Base-by-base conservation (phyloP, 2,113 vertebrate species). In the Equus przewalskii region DNA sequence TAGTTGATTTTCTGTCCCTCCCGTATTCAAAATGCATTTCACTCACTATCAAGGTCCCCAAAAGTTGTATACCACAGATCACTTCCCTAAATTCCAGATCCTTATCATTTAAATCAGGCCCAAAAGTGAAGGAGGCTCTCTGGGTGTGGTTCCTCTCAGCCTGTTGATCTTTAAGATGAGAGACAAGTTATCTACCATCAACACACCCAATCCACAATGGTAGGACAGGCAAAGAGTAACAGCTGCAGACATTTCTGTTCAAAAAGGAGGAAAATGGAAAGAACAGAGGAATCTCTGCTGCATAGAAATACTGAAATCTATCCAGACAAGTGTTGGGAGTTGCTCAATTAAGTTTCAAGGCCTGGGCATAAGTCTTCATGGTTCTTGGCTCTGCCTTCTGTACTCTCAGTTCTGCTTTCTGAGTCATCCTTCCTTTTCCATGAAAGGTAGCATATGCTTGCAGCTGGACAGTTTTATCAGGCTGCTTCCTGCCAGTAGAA, bases 121-220 rank as follows among this genome's bases (percentile, higher is more conserved):
- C 64, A 41, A 14, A 5, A 16, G 26, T 22, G 10, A 54, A 18
- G 5, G 21, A 70, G n/a, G 12, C 21, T 58, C 7, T 6, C 28
- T 56, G 54, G 11, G 6, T 49, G 26, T 60, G 11, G 22, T 15
- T 11, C 28, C 24, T 70, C 49, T 85, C 41, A 49, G 13, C 13
- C 5, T 44, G 4, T 85, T n/a, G 7, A 8, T 58, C 65, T 80
- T 28, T 36, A 56, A 89, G 80, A 22, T 11, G n/a, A 69, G 30
- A 65, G 81, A 33, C 11, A 11, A 1, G 5, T 65, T 64, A 12
- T 21, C 26, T 56, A 24, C 22, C 15, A 49, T 18, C 3, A 49
- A 22, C 9, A 72, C 64, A 13, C 51, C 36, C 16, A 2, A 2
- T 0, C 0, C 10, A 14, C 18, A 21, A 0, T 13, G 18, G 7